Percentiles rank a stretch among this genome's conserved stretches.
These are phyloP conservation scores for Lytechinus variegatus DNA, from an alignment of 35 echinoderm and acorn worm species.

Conservation along the genomic window DNA sequence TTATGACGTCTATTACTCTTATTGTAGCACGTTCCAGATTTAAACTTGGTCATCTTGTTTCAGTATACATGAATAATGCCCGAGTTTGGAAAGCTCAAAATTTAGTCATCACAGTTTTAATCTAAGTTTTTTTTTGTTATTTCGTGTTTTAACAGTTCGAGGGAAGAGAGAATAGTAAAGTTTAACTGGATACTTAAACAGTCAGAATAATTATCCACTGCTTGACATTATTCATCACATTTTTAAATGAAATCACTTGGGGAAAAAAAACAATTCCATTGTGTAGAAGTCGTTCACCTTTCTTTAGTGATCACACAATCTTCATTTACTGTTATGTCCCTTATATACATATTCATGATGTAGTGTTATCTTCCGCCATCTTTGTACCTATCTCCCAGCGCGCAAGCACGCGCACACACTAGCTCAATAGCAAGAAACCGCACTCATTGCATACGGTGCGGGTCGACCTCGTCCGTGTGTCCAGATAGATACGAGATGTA, in stretches of 20 bases:
- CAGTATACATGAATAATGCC: no score
- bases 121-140: no score
- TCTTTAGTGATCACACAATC: background rate
- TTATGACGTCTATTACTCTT: no score
- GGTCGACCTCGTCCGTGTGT: background rate
- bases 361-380: background rate
- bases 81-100: no score
- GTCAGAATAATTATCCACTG: background rate
- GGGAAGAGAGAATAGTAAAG: no score
- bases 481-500: background rate
- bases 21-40: no score
- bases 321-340: background rate
- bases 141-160: no score
- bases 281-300: constrained; percentile 5
- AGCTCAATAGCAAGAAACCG: background rate
- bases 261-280: background rate
- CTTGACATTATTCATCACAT: constrained; percentile 11
- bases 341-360: background rate
- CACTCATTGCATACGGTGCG: background rate
- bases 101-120: no score
- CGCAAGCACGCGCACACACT: background rate
- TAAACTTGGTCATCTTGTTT: no score
- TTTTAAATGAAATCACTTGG: background rate
- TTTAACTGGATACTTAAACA: background rate
- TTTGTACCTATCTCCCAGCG: background rate